Base-by-base conservation (phyloP, 2,888 invertebrate species). In the Chrysolina americana region DNA sequence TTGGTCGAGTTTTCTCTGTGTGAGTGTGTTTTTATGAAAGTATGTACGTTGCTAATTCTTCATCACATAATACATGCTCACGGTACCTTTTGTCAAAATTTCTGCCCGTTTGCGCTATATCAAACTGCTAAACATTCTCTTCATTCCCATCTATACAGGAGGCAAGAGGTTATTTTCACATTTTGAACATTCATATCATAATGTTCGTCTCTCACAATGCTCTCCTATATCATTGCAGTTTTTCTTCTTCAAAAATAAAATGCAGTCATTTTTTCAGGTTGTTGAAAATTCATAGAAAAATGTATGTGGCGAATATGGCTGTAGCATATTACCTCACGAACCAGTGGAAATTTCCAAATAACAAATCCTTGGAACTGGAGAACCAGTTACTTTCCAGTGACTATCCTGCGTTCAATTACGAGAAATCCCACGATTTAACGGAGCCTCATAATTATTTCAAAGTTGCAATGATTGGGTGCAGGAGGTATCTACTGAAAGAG, bases 331-430 rank as follows among this genome's bases (percentile, higher is more conserved):
- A 96, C 84, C 90, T 94, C 0, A 90, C 89, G 0, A 92, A 94
- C 81, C 91, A 94, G 79, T 98, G 97, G 97, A 89, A 88, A 0
- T 96, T 96, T 82, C 86, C 88, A 62, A 95, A 94, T 79, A 85
- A 89, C 0, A 94, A 94, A 79, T n/a, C 63, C 17, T 79, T 90
- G 4, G 84, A 83, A 0, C 87, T 94, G n/a, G 89, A 92, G 47
- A 85, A 89, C 0, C 83, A 86, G 0, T 21, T 81, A 21, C n/a
- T 70, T 17, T 70, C 77, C 17, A 70, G 48, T 15, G 81, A 81
- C 65, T 76, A 80, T 19, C 85, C 90, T 17, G 85, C 88, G 2
- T 95, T 94, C 83, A 90, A 90, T 72, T 94, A 76, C 64, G 90
- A 92, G 8, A 85, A 92, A 13, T 89, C 90, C 10, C 84, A 88